These are phyloP conservation scores for Phalloptychus januarius DNA, from an alignment of 2,797 vertebrate species.

Conservation along the genomic window DNA sequence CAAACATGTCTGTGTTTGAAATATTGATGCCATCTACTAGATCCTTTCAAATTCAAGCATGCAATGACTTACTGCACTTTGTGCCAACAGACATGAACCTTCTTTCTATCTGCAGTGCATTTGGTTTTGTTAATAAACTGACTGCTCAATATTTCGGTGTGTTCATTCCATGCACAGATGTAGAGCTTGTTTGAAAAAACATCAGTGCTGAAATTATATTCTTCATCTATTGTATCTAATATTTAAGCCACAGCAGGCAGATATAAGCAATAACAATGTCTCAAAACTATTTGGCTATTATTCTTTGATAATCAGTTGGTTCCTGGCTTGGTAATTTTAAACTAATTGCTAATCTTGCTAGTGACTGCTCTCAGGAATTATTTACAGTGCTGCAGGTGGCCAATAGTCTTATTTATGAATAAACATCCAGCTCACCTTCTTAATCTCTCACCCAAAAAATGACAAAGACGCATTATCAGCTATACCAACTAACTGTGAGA, in stretches of 20 bases:
- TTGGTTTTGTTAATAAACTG: background rate
- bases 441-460: background rate
- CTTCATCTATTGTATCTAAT: background rate
- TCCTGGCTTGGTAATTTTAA: too few species aligned
- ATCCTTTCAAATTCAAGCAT: background rate
- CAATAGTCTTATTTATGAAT: background rate
- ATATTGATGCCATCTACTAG: constrained; percentile 10
- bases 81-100: background rate
- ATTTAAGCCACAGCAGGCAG: background rate
- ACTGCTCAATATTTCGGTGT: background rate
- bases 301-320: too few species aligned
- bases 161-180: background rate
- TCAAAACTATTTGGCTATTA: background rate
- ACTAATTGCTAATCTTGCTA: too few species aligned
- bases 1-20: background rate
- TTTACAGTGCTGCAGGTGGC: too few species aligned
- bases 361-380: too few species aligned
- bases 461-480: background rate
- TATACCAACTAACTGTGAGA: background rate
- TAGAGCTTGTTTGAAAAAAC: background rate
- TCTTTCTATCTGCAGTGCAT: background rate
- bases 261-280: background rate
- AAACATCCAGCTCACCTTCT: background rate
- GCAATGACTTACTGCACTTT: background rate
- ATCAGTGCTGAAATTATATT: background rate